A percentile compares a stretch with the other conserved stretches of the same genome.
Evolutionary conservation across 1,140 invertebrate species (phyloP).

Genomic region (Phymastichus coffea): DNA sequence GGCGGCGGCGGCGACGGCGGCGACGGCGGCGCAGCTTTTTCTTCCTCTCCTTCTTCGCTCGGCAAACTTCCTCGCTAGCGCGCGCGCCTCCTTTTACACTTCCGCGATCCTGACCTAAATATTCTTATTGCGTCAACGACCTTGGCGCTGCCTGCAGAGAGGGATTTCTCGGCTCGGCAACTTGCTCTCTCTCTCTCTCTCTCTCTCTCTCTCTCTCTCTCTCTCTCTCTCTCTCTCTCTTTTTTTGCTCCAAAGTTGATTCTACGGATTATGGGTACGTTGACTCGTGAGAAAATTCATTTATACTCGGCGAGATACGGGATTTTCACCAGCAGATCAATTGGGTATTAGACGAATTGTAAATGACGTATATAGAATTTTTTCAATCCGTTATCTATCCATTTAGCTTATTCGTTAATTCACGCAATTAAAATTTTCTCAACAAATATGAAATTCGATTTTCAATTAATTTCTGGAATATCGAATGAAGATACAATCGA

Average conservation of each 20-base stretch:
- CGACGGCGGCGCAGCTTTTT: neutral
- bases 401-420: no score
- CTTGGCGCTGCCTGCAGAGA: neutral
- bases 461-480: no score
- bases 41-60: constrained; percentile 7
- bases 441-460: no score
- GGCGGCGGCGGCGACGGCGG: neutral
- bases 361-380: no score
- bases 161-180: neutral
- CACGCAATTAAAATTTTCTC: no score
- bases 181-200: neutral
- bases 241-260: neutral
- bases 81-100: constrained; percentile 20
- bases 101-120: constrained; percentile 31
- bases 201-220: neutral
- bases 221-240: neutral
- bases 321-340: no score
- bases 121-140: constrained; percentile 27
- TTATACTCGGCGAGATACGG: no score
- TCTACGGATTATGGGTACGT: constrained; percentile 17
- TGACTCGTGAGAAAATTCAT: neutral
- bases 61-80: constrained; percentile 18
- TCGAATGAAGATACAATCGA: no score
- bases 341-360: no score
- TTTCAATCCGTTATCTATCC: no score